phyloP scores from a whole-genome alignment of 2,113 vertebrate genomes.

The Otocyon megalotis region DNA sequence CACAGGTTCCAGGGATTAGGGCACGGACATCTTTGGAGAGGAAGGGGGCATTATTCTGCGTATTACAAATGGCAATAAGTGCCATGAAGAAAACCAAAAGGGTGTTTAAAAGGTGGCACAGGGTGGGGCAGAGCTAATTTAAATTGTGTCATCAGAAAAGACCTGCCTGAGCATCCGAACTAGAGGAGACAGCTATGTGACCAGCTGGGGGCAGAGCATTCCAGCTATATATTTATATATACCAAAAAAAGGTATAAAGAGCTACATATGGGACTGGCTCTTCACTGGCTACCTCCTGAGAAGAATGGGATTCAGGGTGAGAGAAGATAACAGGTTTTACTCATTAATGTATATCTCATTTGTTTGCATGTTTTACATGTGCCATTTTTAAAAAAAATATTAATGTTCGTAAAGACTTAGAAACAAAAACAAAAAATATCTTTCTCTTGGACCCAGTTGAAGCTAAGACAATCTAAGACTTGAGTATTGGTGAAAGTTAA shows the following conservation, averaged over 20 bases:
- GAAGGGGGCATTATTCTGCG: not conserved
- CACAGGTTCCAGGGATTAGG: not conserved
- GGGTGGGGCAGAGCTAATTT: not conserved
- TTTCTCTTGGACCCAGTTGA: not conserved
- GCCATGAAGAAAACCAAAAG: not conserved
- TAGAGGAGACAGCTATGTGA: not conserved
- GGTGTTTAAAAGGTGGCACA: not conserved
- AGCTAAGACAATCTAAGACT: not conserved
- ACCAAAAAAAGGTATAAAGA: not conserved
- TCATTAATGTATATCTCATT: not conserved
- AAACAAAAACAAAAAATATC: not conserved
- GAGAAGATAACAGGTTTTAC: not conserved
- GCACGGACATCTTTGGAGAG: not conserved
- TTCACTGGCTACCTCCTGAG: not conserved
- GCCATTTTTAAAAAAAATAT: not conserved
- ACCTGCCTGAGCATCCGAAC: not conserved
- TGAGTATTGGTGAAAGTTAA: not conserved
- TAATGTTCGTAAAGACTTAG: not conserved
- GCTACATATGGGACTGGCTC: not conserved
- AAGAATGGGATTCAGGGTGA: not conserved
- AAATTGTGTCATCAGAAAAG: not conserved
- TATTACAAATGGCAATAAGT: not conserved
- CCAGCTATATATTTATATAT: not conserved
- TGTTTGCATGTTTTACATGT: not conserved
- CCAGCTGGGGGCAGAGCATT: not conserved